These are phyloP conservation scores for Lithobius niger DNA, from an alignment of 1,140 invertebrate genomes.

Conservation along the genomic window DNA sequence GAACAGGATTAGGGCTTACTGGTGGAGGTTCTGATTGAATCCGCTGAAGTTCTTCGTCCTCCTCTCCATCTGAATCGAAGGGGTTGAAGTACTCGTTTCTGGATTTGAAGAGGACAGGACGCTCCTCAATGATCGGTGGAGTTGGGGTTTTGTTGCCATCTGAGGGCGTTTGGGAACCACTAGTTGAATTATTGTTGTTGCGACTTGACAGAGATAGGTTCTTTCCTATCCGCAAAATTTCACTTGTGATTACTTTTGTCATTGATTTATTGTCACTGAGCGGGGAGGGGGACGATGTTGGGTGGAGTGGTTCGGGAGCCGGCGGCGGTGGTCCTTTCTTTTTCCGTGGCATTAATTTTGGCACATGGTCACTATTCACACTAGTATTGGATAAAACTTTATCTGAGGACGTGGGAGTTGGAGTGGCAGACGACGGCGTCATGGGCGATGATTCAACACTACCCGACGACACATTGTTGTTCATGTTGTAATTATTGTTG, in stretches of 20 bases:
- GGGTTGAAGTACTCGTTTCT: slow-evolving; percentile 77
- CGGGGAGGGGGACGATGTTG: background rate
- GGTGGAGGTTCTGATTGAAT: slow-evolving; percentile 8
- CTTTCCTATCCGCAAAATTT: slow-evolving; percentile 43
- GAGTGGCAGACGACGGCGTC: too few relatives aligned
- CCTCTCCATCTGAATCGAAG: slow-evolving; percentile 81
- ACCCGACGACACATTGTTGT: too few relatives aligned
- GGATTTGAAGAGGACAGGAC: too few relatives aligned
- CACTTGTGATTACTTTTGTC: slow-evolving; percentile 48
- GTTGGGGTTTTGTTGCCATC: slow-evolving; percentile 16
- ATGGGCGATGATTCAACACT: too few relatives aligned
- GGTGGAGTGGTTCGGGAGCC: background rate
- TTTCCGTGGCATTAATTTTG: background rate
- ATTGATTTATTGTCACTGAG: background rate
- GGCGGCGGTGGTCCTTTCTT: background rate
- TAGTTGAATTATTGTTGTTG: too few relatives aligned
- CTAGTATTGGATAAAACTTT: background rate
- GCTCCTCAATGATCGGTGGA: background rate
- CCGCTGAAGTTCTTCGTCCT: slow-evolving; percentile 37
- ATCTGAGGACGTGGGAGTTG: too few relatives aligned
- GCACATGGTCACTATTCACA: background rate
- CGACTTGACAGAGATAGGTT: slow-evolving; percentile 52
- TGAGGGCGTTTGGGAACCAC: background rate
- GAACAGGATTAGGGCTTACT: background rate
- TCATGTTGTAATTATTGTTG: too few relatives aligned